Base-by-base conservation (phyloP, 2,797 vertebrate species). In the Hippoglossus hippoglossus region DNA sequence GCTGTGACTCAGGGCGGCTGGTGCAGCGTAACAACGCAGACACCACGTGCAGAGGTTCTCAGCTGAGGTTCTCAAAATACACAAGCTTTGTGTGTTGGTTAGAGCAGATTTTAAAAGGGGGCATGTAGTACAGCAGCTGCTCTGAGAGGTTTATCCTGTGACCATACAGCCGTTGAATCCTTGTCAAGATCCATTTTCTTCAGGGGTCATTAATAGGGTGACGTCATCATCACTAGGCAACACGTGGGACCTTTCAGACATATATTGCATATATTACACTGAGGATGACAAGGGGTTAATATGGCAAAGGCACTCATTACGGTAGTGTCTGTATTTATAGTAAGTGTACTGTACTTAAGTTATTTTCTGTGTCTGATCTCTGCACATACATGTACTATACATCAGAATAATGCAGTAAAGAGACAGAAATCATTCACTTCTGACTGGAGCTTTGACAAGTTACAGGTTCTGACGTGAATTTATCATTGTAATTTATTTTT, bases 181-280 rank as follows among this genome's bases (percentile, higher is more conserved):
- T 83, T 79, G 68, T 55, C 75, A 79, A 84, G 71, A 83, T 85
- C 77, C 63, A 69, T 85, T 83, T 87, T 75, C 66, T 83, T 87
- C 70, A 76, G 82, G 81, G 82, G 66, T 85, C 82, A 87, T 79
- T 78, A 78, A 59, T 25, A 49, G 34, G 49, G 63, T 24, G 31
- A 86, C 58, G 1, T 80, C 56, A 77, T 75, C 44, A 91, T 94
- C 89, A 86, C 93, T 89, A 93, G 77, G 94, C 92, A 93, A 95
- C 91, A 1, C 2, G 68, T 6, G 52, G 75, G 71, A 80, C 77
- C 81, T 86, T 83, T 86, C 67, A 81, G 65, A 72, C 67, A 63
- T 82, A 69, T 55, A 75, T 49, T 60, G 73, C 65, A 80, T 71
- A 77, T 34, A 82, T 79, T 77, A 77, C 75, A 61, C 44, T 24